Evolutionary conservation across 1,140 invertebrate genomes (phyloP).

Genomic region (Rhynchophorus ferrugineus): DNA sequence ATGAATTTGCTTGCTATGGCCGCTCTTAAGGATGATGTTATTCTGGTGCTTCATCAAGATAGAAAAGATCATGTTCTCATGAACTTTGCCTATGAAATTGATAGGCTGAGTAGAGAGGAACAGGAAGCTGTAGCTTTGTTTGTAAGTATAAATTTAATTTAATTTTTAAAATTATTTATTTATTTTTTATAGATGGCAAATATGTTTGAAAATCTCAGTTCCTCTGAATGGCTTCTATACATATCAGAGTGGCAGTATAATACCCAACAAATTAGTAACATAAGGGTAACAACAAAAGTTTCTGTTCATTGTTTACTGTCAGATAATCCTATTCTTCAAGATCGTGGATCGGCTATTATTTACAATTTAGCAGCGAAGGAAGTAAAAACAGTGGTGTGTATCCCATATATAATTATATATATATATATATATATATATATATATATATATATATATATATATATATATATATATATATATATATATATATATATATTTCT

Average conservation of each 20-base stretch:
- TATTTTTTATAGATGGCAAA: constrained; percentile 65
- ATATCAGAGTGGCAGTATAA: constrained; percentile 83
- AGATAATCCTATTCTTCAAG: constrained; percentile 62
- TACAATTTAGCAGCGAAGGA: constrained; percentile 92
- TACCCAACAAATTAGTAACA: constrained; percentile 73
- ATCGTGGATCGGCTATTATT: constrained; percentile 76
- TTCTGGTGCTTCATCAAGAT: constrained; percentile 84
- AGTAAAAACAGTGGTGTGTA: constrained; percentile 93
- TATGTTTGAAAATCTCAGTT: constrained; percentile 80
- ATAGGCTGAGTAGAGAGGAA: constrained; percentile 65
- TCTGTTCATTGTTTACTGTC: constrained; percentile 79
- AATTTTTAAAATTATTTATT: background rate
- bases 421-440: no score
- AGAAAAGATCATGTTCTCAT: constrained; percentile 80
- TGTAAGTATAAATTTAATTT: constrained; percentile 49
- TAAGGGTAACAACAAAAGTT: constrained; percentile 83
- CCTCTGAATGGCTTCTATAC: constrained; percentile 87
- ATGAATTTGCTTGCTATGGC: constrained; percentile 65
- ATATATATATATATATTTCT: no score
- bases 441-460: no score
- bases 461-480: no score
- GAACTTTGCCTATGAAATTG: constrained; percentile 80
- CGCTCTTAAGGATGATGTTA: constrained; percentile 82
- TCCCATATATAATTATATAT: no score
- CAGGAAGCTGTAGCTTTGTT: constrained; percentile 73